Evolutionary conservation across 2,797 vertebrate genomes (phyloP), one percentile per base, ranked within the genome.

Genomic region (Notamacropus eugenii): DNA sequence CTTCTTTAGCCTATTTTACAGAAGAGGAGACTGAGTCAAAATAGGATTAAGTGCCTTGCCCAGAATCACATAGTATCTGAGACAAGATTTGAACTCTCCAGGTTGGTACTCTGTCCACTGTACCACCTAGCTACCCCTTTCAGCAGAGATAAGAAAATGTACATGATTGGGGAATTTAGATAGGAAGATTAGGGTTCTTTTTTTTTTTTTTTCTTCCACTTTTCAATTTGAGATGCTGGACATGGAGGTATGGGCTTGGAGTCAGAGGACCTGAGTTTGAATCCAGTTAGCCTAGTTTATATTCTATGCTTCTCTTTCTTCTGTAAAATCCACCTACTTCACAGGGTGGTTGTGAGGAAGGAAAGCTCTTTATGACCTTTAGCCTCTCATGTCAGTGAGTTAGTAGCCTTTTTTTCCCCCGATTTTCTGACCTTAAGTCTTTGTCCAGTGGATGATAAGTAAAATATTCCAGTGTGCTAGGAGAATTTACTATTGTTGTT

Each of bases 191-290:
- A 3, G 27, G 40, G 34, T 19, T n/a, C n/a, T 74, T 40, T 29
- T 40, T 8, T 46, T 40, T 8, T 46, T 1, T 10, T 52, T 0
- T 10, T 8, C 14, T 19, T 5, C 34, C 4, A 1, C 6, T n/a
- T 5, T 82, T 27, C 19, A 40, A 11, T 82, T 82, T 82, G 19
- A 27, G 8, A 82, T 82, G 2, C 19, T 24, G n/a, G 22, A 40
- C 22, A 46, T 40, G n/a, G 22, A 74, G 19, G 5, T 40, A 40
- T 40, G n/a, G 8, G 16, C n/a, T 67, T 67, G 34, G 34, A 67
- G 62, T 67, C 34, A n/a, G 14, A 67, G 31, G 62, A n/a, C 14
- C 62, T 46, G 40, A 46, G 74, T 82, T 82, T 46, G 9, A 82
- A 46, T 82, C 29, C 22, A 46, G 22, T 82, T 82, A 46, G 13